These are phyloP conservation scores for Drosophila stalkeri DNA, from an alignment of 2,888 invertebrate genomes.

Conservation along the genomic window DNA sequence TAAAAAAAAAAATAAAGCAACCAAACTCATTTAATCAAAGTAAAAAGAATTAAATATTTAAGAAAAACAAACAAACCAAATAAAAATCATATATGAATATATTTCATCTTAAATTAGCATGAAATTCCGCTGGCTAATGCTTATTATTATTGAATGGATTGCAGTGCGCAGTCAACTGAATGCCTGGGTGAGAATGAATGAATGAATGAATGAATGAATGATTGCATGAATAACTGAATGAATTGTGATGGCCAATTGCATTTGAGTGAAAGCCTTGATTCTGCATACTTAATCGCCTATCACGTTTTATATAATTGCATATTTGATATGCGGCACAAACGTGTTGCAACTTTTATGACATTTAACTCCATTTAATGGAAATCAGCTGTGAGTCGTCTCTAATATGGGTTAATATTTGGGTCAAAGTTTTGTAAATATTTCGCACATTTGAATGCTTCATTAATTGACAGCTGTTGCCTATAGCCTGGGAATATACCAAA, in stretches of 20 bases:
- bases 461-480: background rate
- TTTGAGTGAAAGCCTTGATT: background rate
- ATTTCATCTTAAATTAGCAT: slow-evolving; percentile 37
- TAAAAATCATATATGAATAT: slow-evolving; percentile 6
- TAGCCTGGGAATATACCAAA: background rate
- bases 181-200: background rate
- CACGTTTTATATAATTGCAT: slow-evolving; percentile 9
- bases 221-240: background rate
- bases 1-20: slow-evolving; percentile 15
- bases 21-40: slow-evolving; percentile 20
- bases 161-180: slow-evolving; percentile 1
- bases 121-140: slow-evolving; percentile 16
- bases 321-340: background rate
- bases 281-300: slow-evolving; percentile 11
- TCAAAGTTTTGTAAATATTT: slow-evolving; percentile 1
- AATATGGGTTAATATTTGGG: slow-evolving; percentile 4
- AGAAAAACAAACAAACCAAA: background rate
- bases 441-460: background rate
- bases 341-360: slow-evolving; percentile 6
- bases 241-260: slow-evolving; percentile 11
- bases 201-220: background rate
- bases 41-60: background rate
- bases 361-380: slow-evolving; percentile 1
- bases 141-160: slow-evolving; percentile 6
- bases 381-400: background rate